Evolutionary conservation across 2,113 vertebrate genomes (phyloP).

Genomic region (Anolis sagrei): DNA sequence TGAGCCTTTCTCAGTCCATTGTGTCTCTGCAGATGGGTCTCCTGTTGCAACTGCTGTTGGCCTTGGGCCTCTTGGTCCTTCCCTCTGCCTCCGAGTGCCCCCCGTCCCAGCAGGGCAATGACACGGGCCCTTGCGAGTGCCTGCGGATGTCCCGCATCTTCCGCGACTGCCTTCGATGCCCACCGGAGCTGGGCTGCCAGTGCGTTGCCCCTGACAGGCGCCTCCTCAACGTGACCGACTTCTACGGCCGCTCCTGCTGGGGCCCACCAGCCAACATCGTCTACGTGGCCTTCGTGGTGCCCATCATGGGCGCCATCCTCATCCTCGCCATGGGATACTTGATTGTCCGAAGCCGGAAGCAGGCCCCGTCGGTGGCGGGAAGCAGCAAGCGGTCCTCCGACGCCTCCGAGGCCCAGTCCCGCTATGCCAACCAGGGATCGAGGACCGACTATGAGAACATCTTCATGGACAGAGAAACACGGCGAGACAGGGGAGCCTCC

Average conservation of each 20-base stretch:
- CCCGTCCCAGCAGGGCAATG: rapidly evolving
- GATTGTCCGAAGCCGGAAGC: not conserved
- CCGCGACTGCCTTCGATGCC: rapidly evolving
- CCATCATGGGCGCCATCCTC: rapidly evolving
- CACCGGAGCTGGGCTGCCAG: rapidly evolving
- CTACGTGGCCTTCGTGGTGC: not conserved
- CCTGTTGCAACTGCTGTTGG: not conserved
- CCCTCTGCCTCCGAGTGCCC: not conserved
- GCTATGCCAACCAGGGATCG: conserved; percentile 44
- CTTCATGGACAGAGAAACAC: conserved; percentile 26
- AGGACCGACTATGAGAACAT: conserved; percentile 70
- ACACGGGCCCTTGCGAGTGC: conserved; percentile 44
- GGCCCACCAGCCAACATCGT: rapidly evolving
- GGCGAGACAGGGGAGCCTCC: rapidly evolving
- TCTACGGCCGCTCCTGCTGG: rapidly evolving
- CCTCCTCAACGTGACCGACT: not conserved
- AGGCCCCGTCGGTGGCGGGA: rapidly evolving
- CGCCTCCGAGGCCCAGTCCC: conserved; percentile 11
- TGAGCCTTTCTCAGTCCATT: not conserved
- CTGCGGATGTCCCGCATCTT: not conserved
- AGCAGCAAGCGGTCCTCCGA: rapidly evolving
- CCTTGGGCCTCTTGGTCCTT: not conserved
- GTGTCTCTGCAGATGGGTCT: conserved; percentile 3
- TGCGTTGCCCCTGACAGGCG: rapidly evolving
- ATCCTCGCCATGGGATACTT: rapidly evolving